Evolutionary conservation across 2,113 vertebrate species (phyloP).

Genomic region (Pipa parva): DNA sequence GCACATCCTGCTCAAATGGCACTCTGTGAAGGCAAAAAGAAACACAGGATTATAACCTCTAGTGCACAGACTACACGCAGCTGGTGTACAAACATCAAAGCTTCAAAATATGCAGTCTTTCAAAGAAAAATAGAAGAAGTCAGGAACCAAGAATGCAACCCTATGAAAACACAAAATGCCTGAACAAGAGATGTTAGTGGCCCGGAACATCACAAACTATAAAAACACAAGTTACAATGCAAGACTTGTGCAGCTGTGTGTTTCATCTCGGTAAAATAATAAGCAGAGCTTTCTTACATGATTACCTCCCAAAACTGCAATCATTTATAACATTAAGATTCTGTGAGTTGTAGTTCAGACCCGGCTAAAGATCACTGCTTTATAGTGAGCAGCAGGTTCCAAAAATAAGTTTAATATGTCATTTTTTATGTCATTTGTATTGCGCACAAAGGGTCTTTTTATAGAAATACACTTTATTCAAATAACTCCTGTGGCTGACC

Average conservation of each 20-base stretch:
- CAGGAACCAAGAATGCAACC: neutral
- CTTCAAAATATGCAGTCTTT: neutral
- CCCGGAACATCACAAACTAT: neutral
- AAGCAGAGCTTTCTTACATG: no score
- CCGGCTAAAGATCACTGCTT: no score
- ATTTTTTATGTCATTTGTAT: no score
- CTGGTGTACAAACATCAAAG: slow-evolving; percentile 25
- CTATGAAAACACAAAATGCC: neutral
- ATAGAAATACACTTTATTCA: no score
- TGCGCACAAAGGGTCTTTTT: no score
- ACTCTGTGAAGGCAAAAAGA: slow-evolving; percentile 62
- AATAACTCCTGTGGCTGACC: no score
- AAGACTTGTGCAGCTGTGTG: neutral
- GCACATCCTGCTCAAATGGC: slow-evolving; percentile 93
- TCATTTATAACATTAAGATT: no score
- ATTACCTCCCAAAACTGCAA: no score
- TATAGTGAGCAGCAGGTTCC: no score
- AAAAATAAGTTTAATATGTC: no score
- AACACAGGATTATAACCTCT: slow-evolving; percentile 9
- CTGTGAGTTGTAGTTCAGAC: no score
- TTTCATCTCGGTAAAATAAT: neutral
- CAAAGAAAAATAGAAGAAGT: slow-evolving; percentile 2
- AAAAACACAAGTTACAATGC: neutral
- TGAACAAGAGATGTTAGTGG: slow-evolving; percentile 1
- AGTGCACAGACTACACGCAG: slow-evolving; percentile 6